Evolutionary conservation across 1,140 invertebrate species (phyloP).

Genomic region (Euura lappo): DNA sequence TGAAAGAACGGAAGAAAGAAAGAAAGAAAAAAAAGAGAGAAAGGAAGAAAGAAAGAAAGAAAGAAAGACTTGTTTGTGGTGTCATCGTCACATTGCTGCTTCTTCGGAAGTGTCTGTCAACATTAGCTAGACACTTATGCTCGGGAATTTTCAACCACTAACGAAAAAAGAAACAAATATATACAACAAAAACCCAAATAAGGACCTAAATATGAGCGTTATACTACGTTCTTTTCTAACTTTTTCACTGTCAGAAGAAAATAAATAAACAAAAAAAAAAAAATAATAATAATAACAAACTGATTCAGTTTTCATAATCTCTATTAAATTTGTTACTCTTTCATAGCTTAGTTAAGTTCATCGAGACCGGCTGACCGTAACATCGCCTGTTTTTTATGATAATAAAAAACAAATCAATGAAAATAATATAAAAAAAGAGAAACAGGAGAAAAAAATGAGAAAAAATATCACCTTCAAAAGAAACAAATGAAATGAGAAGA

Average conservation of each 20-base stretch:
- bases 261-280: too few species aligned
- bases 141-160: constrained; percentile 26
- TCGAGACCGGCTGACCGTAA: constrained; percentile 48
- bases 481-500: constrained; percentile 13
- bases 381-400: constrained; percentile 43
- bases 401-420: constrained; percentile 9
- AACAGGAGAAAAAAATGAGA: not conserved
- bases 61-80: constrained; percentile 27
- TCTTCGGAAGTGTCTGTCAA: constrained; percentile 39
- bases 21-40: constrained; percentile 16
- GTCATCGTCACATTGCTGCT: constrained; percentile 27
- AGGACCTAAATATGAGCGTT: constrained; percentile 50
- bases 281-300: constrained; percentile 34
- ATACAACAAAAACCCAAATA: constrained; percentile 35
- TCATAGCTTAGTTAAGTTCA: constrained; percentile 58
- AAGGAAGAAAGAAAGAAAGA: constrained; percentile 11
- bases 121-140: constrained; percentile 39
- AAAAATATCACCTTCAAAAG: not conserved
- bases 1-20: constrained; percentile 14
- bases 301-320: constrained; percentile 52
- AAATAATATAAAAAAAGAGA: constrained; percentile 21
- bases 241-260: constrained; percentile 42
- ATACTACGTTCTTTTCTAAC: constrained; percentile 42
- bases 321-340: constrained; percentile 59
- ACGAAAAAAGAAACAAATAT: constrained; percentile 43